Conservation (phyloP, 1,140 invertebrate species). For the Drosophila persimilis region DNA sequence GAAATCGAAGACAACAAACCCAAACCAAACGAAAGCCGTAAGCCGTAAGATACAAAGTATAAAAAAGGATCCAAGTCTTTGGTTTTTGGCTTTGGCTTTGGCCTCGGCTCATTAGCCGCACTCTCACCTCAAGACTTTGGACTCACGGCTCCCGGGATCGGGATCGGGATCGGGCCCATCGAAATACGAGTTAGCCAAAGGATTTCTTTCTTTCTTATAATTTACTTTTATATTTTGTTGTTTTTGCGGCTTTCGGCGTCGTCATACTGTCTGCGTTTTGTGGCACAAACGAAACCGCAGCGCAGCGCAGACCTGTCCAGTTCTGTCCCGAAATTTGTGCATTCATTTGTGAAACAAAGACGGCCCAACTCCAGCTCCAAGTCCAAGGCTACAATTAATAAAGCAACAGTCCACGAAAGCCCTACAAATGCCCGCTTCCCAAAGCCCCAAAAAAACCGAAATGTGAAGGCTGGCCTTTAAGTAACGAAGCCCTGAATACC, state of each 20-base stretch:
- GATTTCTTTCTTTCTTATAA: conserved; percentile 41
- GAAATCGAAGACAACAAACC: conserved; percentile 29
- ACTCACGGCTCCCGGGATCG: neutral
- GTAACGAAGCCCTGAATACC: conserved; percentile 27
- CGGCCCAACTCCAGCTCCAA: conserved; percentile 33
- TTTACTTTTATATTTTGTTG: conserved; percentile 41
- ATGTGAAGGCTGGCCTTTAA: neutral
- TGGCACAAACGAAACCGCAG: conserved; percentile 66
- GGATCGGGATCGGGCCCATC: neutral
- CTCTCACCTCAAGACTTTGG: conserved; percentile 59
- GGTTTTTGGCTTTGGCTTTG: conserved; percentile 7
- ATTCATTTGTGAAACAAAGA: conserved; percentile 79
- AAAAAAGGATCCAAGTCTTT: conserved; percentile 36
- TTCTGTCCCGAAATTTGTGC: conserved; percentile 76
- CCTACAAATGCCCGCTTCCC: conserved; percentile 66
- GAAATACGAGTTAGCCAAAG: conserved; percentile 52
- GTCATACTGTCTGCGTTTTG: conserved; percentile 78
- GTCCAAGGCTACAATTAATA: conserved; percentile 80
- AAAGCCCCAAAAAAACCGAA: conserved; percentile 16
- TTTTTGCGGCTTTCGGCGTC: conserved; percentile 52
- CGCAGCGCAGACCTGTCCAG: conserved; percentile 25
- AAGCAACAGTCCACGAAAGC: conserved; percentile 59
- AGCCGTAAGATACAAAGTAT: conserved; percentile 34
- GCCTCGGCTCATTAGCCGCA: conserved; percentile 66
- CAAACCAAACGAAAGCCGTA: neutral